Conservation (phyloP, 64 coral and sea anemone genomes). For the Porites australiensis region DNA sequence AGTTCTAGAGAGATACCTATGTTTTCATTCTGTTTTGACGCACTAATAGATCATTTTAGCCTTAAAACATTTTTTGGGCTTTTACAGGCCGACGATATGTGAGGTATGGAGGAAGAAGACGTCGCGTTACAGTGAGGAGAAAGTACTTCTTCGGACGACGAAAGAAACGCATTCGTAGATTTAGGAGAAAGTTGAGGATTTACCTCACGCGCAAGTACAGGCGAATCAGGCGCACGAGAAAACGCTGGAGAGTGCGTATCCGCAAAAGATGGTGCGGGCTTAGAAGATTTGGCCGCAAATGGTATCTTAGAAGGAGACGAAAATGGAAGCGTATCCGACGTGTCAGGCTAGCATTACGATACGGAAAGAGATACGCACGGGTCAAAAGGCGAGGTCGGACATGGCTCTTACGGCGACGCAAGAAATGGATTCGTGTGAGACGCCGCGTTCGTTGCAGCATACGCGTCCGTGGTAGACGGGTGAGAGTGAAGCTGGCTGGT, state of each 20-base stretch:
- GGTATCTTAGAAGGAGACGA: background rate
- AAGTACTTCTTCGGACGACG: background rate
- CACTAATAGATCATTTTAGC: too few relatives aligned
- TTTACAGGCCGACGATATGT: conserved; percentile 17
- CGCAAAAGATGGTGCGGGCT: background rate
- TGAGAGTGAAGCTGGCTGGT: background rate
- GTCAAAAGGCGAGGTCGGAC: background rate
- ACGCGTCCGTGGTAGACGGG: background rate
- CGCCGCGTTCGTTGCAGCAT: conserved; percentile 13
- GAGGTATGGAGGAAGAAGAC: background rate
- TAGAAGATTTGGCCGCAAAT: background rate
- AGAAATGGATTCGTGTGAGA: background rate
- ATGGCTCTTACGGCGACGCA: background rate
- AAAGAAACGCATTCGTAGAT: background rate
- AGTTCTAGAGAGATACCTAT: too few relatives aligned
- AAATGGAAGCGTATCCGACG: background rate
- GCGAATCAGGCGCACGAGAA: background rate
- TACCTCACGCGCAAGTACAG: background rate
- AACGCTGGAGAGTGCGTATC: background rate
- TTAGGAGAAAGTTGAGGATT: conserved; percentile 15
- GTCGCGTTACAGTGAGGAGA: background rate
- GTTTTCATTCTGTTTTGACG: too few relatives aligned
- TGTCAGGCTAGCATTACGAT: background rate
- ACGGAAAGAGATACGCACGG: background rate
- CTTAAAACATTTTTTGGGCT: background rate